Percentiles rank a stretch among this genome's conserved stretches.
Conservation (phyloP, 2,888 invertebrate species). For the Bellardia pandia region DNA sequence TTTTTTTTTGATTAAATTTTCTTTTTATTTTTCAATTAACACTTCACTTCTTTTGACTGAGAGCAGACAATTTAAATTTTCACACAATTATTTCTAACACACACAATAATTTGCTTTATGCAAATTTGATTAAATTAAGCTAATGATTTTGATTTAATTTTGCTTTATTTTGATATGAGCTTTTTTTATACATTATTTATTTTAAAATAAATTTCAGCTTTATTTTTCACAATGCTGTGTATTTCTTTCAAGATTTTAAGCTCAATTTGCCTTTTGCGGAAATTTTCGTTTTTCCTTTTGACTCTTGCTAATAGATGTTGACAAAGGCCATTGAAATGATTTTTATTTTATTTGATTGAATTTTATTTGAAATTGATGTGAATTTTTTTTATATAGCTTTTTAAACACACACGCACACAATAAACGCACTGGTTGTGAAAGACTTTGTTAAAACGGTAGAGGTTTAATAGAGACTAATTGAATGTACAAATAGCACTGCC, state of each 20-base stretch:
- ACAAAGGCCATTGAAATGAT: slow-evolving; percentile 21
- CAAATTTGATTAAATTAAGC: slow-evolving; percentile 1
- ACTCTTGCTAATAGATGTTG: not conserved
- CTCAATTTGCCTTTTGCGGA: not conserved
- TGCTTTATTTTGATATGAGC: not conserved
- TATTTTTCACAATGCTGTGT: not conserved
- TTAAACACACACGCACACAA: not conserved
- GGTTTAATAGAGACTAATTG: not conserved
- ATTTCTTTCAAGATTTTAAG: not conserved
- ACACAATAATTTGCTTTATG: slow-evolving; percentile 15
- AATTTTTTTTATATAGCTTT: not conserved
- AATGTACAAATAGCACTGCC: not conserved
- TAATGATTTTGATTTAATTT: slow-evolving; percentile 7
- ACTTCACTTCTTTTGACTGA: slow-evolving; percentile 11
- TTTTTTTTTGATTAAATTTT: not conserved
- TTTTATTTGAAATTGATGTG: slow-evolving; percentile 4
- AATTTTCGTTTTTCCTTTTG: not conserved
- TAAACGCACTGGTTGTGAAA: not conserved
- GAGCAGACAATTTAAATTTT: not conserved
- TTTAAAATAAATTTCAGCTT: not conserved
- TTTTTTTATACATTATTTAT: not conserved
- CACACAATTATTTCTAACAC: not conserved
- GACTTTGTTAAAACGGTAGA: not conserved
- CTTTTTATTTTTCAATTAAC: not conserved
- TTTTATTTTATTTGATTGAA: slow-evolving; percentile 23